Base-by-base conservation (phyloP, 2,113 vertebrate genomes). In the Physeter macrocephalus region DNA sequence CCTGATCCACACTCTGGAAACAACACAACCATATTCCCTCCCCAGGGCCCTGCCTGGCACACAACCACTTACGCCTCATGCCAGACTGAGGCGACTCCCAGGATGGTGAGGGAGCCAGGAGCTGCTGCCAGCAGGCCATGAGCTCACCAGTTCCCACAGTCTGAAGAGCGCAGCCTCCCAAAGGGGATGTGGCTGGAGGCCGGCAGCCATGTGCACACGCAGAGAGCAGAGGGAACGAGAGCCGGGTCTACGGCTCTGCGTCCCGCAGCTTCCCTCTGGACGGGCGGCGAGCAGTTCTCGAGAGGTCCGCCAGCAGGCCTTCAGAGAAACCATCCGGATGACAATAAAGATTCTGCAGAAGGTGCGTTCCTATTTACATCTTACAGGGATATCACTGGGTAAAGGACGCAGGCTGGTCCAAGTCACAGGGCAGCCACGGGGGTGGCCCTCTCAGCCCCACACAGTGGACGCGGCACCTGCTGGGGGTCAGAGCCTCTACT, bases 61-160 rank as follows among this genome's bases (percentile, higher is more conserved):
- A 59, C 57, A 74, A 71, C 39, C 54, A 57, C 77, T 7, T 9
- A 2, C 0, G 3, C 66, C 85, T 69, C 85, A 17, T 71, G 93
- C 96, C 94, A 97, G 90, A 25, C 81, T 0, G 13, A 82, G 66
- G 72, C 64, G 0, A 83, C 92, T 97, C 94, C 92, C 72, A 34
- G 71, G 74, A 71, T 1, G 36, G 71, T 0, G 3, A 87, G 69
- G 93, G 74, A 96, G 89, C 93, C 85, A 80, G 96, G 72, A 72
- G 88, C 46, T 0, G 43, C 80, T 75, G 95, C 90, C 95, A 97
- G 90, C 54, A 52, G 39, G 66, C 90, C 90, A 83, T 88, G 91
- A 95, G 97, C 90, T 97, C 72, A 27, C 88, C 17, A 4, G 23
- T 88, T 96, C 96, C 97, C 96, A 96, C 90, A 94, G 91, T 82